Evolutionary conservation across 2,113 vertebrate species (phyloP), one percentile per base, ranked within the genome.

Genomic region (Periophthalmodon schlosseri): DNA sequence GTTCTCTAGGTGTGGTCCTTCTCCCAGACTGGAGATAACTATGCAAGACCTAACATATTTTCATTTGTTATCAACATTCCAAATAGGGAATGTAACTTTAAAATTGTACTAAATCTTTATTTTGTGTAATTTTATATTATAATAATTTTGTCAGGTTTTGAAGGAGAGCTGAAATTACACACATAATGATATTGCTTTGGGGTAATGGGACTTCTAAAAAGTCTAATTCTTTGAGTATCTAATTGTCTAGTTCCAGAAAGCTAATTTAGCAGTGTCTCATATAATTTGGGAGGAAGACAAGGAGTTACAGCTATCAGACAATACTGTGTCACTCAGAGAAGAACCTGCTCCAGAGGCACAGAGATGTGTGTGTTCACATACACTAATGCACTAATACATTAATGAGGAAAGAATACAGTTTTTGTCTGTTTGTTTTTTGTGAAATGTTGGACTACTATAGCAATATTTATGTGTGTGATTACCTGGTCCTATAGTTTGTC

Each of bases 211-310:
- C 49, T 54, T 54, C 69, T 69, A 74, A n/a, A 20, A 28, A 54
- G 39, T 57, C 70, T 72, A 74, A 72, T 73, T 75, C 68, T 75
- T 50, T 67, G 73, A 80, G 36, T n/a, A 72, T 83, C 52, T 77
- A 58, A 54, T 64, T 79, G 78, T 82, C 13, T 56, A 70, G 76
- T 77, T 77, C 75, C 74, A 84, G 71, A 60, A 74, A 87, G 60
- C 49, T 78, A 84, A 85, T 85, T 84, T 76, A 85, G 78, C 52
- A 76, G 71, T 69, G 70, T 86, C 66, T 83, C 58, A 63, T 69
- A 70, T 82, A 76, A 83, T 78, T 73, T 58, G 76, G 68, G 60
- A 75, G 68, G 39, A 65, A 60, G 73, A 54, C 79, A 75, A 69
- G 70, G 39, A 83, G 78, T 77, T 72, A 23, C 23, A 79, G 79